phyloP scores from a whole-genome alignment of 2,888 invertebrate genomes.

The Cheilosia vulpina region DNA sequence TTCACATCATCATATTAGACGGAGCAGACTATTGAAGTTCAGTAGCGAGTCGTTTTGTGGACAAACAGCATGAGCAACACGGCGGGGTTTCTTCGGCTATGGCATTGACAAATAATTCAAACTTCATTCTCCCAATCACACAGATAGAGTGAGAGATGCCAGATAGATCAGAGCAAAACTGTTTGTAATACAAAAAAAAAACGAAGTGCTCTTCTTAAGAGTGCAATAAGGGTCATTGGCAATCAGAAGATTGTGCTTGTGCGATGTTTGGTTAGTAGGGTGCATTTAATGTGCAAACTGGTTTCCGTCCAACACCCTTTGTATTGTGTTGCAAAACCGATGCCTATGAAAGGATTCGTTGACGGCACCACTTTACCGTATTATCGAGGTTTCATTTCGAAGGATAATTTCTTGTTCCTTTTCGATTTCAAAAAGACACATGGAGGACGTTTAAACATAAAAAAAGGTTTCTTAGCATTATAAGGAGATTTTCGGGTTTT shows the following conservation, averaged over 20 bases:
- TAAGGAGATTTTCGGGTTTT: constrained; percentile 23
- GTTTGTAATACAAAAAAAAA: constrained; percentile 15
- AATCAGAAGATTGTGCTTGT: constrained; percentile 56
- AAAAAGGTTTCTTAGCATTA: constrained; percentile 2
- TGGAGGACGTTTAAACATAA: constrained; percentile 29
- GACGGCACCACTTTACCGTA: constrained; percentile 71
- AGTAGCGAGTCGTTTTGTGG: constrained; percentile 45
- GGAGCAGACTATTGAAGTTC: constrained; percentile 44
- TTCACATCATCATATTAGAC: constrained; percentile 48
- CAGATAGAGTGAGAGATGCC: constrained; percentile 5
- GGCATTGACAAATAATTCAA: constrained; percentile 62
- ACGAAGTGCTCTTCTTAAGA: constrained; percentile 21
- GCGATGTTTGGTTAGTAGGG: constrained; percentile 63
- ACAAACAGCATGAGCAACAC: constrained; percentile 47
- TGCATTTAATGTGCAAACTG: constrained; percentile 45
- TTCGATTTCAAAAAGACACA: constrained; percentile 26
- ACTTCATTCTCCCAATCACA: constrained; percentile 36
- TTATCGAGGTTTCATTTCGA: constrained; percentile 62
- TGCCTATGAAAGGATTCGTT: constrained; percentile 69
- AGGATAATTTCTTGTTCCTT: constrained; percentile 68
- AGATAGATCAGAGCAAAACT: constrained; percentile 13
- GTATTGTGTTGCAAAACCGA: constrained; percentile 65
- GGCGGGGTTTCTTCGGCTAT: constrained; percentile 35
- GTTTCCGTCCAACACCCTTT: constrained; percentile 65
- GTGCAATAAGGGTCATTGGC: constrained; percentile 63